Percentiles rank a stretch among this genome's conserved stretches.
Conservation (phyloP, 2,888 invertebrate genomes). For the Cremastobaeus sp. region DNA sequence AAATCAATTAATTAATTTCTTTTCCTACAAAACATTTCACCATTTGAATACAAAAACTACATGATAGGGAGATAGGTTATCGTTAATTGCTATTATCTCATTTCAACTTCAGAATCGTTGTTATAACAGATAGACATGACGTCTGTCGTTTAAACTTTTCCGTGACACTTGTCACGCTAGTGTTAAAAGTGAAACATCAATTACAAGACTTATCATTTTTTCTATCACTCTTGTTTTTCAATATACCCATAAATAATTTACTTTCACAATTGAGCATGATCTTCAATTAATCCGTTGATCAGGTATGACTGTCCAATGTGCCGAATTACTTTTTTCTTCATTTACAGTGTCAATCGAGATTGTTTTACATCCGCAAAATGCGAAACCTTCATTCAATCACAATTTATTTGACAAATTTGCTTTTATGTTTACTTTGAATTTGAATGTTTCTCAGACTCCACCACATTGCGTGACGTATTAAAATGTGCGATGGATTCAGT, state of each 20-base stretch:
- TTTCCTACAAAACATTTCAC: conserved; percentile 17
- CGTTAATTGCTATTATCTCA: conserved; percentile 51
- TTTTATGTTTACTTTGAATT: too few species aligned
- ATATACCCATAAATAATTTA: conserved; percentile 1
- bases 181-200: conserved; percentile 50
- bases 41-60: conserved; percentile 45
- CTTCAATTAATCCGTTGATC: conserved; percentile 30
- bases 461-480: neutral
- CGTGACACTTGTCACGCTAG: conserved; percentile 49
- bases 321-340: conserved; percentile 19
- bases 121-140: conserved; percentile 42
- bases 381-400: neutral
- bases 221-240: conserved; percentile 1
- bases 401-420: neutral
- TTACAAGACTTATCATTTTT: conserved; percentile 21
- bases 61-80: conserved; percentile 57
- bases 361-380: neutral
- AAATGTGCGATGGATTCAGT: neutral
- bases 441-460: too few species aligned
- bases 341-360: too few species aligned
- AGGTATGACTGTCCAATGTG: conserved; percentile 28
- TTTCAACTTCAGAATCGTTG: conserved; percentile 50
- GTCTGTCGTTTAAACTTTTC: conserved; percentile 46
- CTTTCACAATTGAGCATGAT: conserved; percentile 21
- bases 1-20: neutral